Percentiles rank a stretch among this genome's conserved stretches.
Conservation (phyloP, 2,888 invertebrate genomes). For the Hypercompe scribonia region DNA sequence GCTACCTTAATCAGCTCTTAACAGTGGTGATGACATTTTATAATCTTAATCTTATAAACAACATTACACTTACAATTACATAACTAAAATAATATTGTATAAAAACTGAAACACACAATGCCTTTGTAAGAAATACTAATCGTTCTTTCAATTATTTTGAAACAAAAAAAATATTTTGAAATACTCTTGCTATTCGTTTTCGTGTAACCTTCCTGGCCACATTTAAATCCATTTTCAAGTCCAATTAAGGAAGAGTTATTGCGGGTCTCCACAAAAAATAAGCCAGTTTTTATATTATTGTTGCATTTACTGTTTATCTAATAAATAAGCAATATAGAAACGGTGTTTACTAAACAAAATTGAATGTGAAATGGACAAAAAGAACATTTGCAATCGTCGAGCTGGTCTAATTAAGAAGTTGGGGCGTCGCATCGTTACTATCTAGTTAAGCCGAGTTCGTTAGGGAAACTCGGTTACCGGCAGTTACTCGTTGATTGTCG, state of each 20-base stretch:
- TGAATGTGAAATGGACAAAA: conserved; percentile 53
- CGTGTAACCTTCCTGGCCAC: conserved; percentile 3
- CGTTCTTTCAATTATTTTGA: conserved; percentile 6
- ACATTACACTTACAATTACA: too few relatives aligned
- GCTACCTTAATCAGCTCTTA: too few relatives aligned
- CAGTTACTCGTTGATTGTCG: conserved; percentile 74
- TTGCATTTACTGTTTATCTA: conserved; percentile 14
- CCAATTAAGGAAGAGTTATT: conserved; percentile 34
- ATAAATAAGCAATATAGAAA: conserved; percentile 3
- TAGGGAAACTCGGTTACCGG: conserved; percentile 76
- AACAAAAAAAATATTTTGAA: not conserved
- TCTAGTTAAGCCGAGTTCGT: conserved; percentile 79
- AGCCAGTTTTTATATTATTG: conserved; percentile 14
- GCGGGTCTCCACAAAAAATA: conserved; percentile 1
- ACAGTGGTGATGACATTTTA: too few relatives aligned
- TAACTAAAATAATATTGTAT: too few relatives aligned
- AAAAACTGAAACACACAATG: not conserved
- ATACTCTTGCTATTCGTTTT: not conserved
- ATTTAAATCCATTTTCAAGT: conserved; percentile 24
- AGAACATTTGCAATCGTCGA: conserved; percentile 63
- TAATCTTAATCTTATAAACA: too few relatives aligned
- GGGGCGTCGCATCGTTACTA: conserved; percentile 72
- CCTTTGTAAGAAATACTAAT: not conserved
- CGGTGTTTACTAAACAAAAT: conserved; percentile 19
- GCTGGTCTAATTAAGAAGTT: conserved; percentile 77